Percentiles rank a stretch among this genome's conserved stretches.
phyloP scores from a whole-genome alignment of 1,140 invertebrate genomes.

The Trialeurodes vaporariorum region DNA sequence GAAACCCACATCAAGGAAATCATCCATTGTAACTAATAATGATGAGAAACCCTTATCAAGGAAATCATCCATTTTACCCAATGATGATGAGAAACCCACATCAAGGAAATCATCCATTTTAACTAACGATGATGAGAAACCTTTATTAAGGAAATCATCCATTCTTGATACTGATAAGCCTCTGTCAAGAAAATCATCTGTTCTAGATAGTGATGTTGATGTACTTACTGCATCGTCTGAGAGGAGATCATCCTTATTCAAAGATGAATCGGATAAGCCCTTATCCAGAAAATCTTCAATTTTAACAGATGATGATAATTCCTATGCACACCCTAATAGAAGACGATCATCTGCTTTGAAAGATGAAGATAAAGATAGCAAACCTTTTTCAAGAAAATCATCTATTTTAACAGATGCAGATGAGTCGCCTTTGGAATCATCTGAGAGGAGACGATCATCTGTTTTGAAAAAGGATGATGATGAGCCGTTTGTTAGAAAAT shows the following conservation, averaged over 20 bases:
- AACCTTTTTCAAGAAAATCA: too few species aligned
- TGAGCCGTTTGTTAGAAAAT: background rate
- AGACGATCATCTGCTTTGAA: background rate
- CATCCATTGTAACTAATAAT: background rate
- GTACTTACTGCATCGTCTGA: background rate
- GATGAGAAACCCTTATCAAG: background rate
- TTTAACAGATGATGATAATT: constrained; percentile 3
- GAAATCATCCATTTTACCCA: background rate
- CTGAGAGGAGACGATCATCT: background rate
- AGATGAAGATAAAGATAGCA: background rate
- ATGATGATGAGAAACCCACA: constrained; percentile 8
- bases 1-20: background rate
- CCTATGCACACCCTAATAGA: background rate
- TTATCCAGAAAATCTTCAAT: background rate
- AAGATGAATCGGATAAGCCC: background rate
- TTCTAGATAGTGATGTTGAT: background rate
- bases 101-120: background rate
- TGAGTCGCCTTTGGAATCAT: background rate
- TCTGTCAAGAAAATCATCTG: background rate
- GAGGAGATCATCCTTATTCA: background rate
- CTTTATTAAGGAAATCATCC: background rate
- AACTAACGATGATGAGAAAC: background rate
- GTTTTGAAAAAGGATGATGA: background rate
- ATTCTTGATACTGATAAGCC: background rate
- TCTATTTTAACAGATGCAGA: background rate